Evolutionary conservation across 2,113 vertebrate genomes (phyloP), one percentile per base, ranked within the genome.

Genomic region (Anoplopoma fimbria): DNA sequence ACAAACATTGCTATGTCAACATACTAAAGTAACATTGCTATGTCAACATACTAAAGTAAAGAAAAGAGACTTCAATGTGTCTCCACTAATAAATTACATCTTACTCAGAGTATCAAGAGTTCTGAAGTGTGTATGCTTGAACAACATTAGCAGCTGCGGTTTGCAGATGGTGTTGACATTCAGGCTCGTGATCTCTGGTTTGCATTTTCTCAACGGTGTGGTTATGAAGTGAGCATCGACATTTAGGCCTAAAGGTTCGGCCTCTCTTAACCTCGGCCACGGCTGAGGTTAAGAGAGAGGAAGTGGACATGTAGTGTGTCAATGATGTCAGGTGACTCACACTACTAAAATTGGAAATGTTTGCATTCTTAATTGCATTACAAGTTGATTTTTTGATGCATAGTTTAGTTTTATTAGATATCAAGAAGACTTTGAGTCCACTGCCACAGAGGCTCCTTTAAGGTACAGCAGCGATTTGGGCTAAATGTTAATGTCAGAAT

Each of bases 121-220:
- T 40, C 42, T 67, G 45, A 29, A 23, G 10, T 34, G 38, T 23
- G 65, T 65, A 57, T 79, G 47, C 78, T 85, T 23, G 36, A 79
- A 67, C 79, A 65, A 49, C 31, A 42, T 79, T 42, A 62, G n/a
- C 17, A 23, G 67, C 55, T 21, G 17, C 34, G 76, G 69, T 88
- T 81, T 83, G 64, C 62, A 57, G 65, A 80, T 53, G 9, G 34
- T 70, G 69, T 53, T 83, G 51, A 77, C 57, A 70, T 74, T 67
- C 9, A 25, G 70, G 23, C 67, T 60, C n/a, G 6, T 42, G 55
- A 61, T 49, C 47, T 19, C 31, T 61, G 23, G 71, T 51, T 81
- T 62, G 49, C 36, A 62, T 12, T 9, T 57, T 65, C 2, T 55
- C 68, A 38, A 25, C 40, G 17, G 23, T 70, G 45, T 71, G 2